Evolutionary conservation across 2,797 vertebrate genomes (phyloP).

Genomic region (Catharus ustulatus): DNA sequence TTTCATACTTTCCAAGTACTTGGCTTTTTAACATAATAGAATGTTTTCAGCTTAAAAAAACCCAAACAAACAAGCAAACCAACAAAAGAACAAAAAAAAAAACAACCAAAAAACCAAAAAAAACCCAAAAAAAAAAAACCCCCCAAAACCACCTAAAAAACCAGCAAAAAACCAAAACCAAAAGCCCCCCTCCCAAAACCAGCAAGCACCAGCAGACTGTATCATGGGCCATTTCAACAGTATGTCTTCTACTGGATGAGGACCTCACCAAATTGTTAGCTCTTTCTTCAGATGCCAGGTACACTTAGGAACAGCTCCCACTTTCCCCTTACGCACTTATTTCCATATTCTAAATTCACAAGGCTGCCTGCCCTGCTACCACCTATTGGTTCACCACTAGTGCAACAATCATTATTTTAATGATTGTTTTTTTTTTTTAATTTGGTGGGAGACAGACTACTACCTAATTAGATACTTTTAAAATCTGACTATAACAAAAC

Average conservation of each 20-base stretch:
- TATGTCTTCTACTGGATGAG: background rate
- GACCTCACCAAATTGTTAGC: rapidly evolving
- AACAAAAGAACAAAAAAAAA: no score
- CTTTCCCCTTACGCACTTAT: rapidly evolving
- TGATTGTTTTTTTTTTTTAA: no score
- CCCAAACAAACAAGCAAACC: no score
- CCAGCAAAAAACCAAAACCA: no score
- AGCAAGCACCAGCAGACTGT: background rate
- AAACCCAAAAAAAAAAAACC: background rate
- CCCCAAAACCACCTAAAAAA: no score
- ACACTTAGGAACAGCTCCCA: background rate
- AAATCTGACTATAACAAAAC: background rate
- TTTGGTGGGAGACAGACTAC: background rate
- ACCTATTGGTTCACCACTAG: background rate
- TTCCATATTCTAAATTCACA: background rate
- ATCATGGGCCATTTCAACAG: background rate
- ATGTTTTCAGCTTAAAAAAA: background rate
- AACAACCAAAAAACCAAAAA: background rate
- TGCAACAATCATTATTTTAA: background rate
- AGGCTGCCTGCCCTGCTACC: background rate
- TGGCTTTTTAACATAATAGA: background rate
- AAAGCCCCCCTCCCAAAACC: background rate
- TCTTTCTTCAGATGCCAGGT: background rate
- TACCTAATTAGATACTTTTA: background rate
- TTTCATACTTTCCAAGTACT: background rate